phyloP scores from a whole-genome alignment of 2,888 invertebrate genomes.

The Gerosis bhagava region DNA sequence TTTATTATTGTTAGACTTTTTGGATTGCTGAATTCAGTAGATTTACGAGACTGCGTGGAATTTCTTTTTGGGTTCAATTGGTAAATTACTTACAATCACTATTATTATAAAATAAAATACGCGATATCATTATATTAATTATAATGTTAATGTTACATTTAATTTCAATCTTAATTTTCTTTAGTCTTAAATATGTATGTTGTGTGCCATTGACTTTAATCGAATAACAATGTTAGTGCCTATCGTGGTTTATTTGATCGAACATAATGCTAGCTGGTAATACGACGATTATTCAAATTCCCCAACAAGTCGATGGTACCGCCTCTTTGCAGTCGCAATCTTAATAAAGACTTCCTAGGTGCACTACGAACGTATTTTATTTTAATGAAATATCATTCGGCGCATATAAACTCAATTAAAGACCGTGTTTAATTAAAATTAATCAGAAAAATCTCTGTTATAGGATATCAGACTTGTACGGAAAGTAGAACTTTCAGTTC shows the following conservation, averaged over 20 bases:
- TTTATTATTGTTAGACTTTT: too few relatives aligned
- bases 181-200: too few relatives aligned
- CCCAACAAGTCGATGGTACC: constrained; percentile 61
- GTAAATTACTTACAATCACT: too few relatives aligned
- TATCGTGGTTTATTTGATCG: constrained; percentile 47
- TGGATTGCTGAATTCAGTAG: too few relatives aligned
- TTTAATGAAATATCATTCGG: constrained; percentile 61
- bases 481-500: neutral
- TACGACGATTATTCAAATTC: constrained; percentile 74
- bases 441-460: constrained; percentile 58
- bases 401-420: constrained; percentile 70
- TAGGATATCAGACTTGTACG: constrained; percentile 22
- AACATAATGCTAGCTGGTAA: constrained; percentile 62
- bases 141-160: too few relatives aligned
- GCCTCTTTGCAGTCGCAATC: constrained; percentile 78
- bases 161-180: too few relatives aligned
- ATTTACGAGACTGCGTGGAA: too few relatives aligned
- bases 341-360: constrained; percentile 80
- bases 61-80: too few relatives aligned
- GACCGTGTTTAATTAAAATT: constrained; percentile 74
- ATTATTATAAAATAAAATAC: too few relatives aligned
- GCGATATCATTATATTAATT: too few relatives aligned
- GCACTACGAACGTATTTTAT: constrained; percentile 62
- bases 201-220: neutral
- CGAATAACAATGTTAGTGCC: constrained; percentile 8